Evolutionary conservation across 2,888 invertebrate species (phyloP).

Genomic region (Polyploca ridens): DNA sequence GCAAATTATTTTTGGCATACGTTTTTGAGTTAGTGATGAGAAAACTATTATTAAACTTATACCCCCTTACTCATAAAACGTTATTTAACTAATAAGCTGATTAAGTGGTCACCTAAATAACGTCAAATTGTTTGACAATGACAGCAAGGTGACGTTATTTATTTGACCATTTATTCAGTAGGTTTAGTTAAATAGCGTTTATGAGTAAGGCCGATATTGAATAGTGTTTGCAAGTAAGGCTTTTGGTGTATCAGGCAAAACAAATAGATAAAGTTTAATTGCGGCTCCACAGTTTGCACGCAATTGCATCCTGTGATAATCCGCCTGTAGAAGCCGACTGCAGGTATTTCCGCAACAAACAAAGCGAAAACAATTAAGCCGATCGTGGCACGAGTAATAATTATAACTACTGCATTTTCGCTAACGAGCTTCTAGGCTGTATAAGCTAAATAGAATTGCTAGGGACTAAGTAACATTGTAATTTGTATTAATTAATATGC

Average conservation of each 20-base stretch:
- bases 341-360: slow-evolving; percentile 1
- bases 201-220: no score
- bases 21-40: no score
- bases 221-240: not conserved
- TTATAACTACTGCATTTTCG: not conserved
- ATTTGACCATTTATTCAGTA: no score
- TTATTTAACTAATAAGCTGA: no score
- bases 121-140: no score
- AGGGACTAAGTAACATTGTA: not conserved
- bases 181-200: no score
- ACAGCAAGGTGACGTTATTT: no score
- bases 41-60: no score
- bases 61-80: no score
- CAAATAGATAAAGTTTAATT: slow-evolving; percentile 7
- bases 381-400: not conserved
- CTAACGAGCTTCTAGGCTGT: slow-evolving; percentile 3
- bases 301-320: slow-evolving; percentile 19
- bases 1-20: no score
- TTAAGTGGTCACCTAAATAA: no score
- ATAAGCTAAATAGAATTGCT: not conserved
- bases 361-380: slow-evolving; percentile 6
- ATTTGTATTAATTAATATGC: not conserved
- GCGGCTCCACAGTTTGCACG: slow-evolving; percentile 20
- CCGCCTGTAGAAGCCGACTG: slow-evolving; percentile 1
- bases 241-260: not conserved